These are phyloP conservation scores for Clarias gariepinus DNA, from an alignment of 2,113 vertebrate species.

Conservation along the genomic window DNA sequence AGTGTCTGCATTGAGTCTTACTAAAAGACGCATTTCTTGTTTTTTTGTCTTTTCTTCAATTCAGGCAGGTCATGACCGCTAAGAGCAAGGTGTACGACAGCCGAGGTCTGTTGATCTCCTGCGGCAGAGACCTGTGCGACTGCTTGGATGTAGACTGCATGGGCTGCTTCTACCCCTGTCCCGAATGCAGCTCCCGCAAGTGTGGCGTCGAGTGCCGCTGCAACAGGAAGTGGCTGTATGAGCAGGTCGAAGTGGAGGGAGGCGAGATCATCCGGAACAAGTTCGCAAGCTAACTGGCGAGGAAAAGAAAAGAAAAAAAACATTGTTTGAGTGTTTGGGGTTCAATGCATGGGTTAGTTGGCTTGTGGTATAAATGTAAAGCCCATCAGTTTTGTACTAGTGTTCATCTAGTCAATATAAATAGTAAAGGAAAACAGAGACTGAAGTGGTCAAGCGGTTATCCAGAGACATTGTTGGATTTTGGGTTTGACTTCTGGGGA, in stretches of 20 bases:
- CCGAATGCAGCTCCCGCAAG: constrained; percentile 86
- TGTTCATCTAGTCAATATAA: not conserved
- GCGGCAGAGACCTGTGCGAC: constrained; percentile 90
- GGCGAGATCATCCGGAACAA: constrained; percentile 94
- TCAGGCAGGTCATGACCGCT: constrained; percentile 79
- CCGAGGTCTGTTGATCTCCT: constrained; percentile 86
- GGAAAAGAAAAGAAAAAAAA: not conserved
- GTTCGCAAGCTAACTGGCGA: constrained; percentile 70
- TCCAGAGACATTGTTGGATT: not conserved
- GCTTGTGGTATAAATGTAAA: not conserved
- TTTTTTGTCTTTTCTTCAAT: not conserved
- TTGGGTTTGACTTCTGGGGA: not conserved
- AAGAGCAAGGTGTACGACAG: constrained; percentile 92
- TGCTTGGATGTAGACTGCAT: constrained; percentile 92
- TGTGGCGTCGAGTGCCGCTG: constrained; percentile 93
- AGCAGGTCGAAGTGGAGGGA: constrained; percentile 96
- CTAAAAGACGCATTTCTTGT: not conserved
- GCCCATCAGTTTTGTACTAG: not conserved
- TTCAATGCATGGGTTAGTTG: not conserved
- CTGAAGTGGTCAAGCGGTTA: not conserved
- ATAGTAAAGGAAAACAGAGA: not conserved
- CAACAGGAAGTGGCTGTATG: constrained; percentile 96
- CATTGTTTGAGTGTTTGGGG: not conserved
- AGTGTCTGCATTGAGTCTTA: not conserved
- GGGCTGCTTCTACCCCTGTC: constrained; percentile 95